Percentiles rank a stretch among this genome's conserved stretches.
These are phyloP conservation scores for Pteropus alecto DNA, from an alignment of 2,113 vertebrate genomes.

Conservation along the genomic window DNA sequence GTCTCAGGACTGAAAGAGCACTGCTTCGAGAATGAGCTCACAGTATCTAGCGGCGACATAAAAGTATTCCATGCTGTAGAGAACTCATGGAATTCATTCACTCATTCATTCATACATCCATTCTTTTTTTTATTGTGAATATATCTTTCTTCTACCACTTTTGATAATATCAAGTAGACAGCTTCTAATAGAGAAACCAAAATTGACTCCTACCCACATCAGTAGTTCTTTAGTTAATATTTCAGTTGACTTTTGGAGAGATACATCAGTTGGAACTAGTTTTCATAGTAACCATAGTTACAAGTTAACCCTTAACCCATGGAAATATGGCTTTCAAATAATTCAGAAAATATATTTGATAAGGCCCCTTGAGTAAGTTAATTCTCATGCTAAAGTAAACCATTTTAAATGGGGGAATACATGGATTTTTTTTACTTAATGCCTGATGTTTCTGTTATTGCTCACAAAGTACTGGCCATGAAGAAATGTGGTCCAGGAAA, in stretches of 20 bases:
- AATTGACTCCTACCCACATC: not conserved
- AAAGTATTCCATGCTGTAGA: not conserved
- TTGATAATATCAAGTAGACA: not conserved
- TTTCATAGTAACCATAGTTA: not conserved
- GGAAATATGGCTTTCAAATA: not conserved
- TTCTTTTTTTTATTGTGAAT: not conserved
- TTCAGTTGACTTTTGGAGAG: not conserved
- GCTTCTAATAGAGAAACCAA: not conserved
- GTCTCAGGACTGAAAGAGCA: conserved; percentile 54
- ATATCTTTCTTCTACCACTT: not conserved
- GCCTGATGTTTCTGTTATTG: not conserved
- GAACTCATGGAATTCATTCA: not conserved
- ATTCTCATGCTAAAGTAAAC: not conserved
- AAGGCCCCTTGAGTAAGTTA: not conserved
- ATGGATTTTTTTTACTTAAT: not conserved
- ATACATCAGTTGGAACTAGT: not conserved
- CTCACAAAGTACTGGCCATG: not conserved
- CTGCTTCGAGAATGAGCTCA: not conserved
- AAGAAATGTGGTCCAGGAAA: not conserved
- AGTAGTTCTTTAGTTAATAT: conserved; percentile 6
- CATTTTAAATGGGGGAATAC: not conserved
- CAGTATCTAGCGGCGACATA: not conserved
- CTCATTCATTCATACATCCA: not conserved
- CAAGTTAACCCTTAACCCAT: not conserved
- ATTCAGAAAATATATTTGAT: not conserved